Evolutionary conservation across 1,140 invertebrate genomes (phyloP).

Genomic region (Chionoecetes opilio): DNA sequence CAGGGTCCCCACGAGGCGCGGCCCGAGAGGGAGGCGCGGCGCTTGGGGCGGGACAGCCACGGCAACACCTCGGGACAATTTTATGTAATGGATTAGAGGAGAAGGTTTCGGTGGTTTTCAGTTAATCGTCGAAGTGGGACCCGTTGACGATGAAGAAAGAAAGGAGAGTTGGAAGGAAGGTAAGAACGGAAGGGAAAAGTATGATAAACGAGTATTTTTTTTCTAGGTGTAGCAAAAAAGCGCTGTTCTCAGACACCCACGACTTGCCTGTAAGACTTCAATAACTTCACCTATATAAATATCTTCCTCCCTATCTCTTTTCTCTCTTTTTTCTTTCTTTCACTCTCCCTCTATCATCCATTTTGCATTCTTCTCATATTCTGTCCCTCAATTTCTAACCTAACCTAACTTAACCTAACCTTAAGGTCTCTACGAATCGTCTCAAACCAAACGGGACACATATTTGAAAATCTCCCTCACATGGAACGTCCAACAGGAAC

Average conservation of each 20-base stretch:
- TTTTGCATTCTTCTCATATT: no score
- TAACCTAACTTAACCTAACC: no score
- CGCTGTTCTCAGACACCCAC: no score
- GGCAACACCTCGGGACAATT: background rate
- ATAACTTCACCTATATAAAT: no score
- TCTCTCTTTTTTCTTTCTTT: no score
- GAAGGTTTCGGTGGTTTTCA: constrained; percentile 41
- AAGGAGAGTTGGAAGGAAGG: background rate
- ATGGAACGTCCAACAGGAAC: constrained; percentile 37
- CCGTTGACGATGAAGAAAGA: background rate
- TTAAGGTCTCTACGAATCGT: background rate
- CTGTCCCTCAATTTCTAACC: no score
- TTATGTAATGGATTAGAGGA: constrained; percentile 58
- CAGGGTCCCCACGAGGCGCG: constrained; percentile 43
- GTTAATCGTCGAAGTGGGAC: constrained; percentile 34
- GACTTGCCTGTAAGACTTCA: no score
- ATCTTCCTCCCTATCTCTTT: no score
- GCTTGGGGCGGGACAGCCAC: background rate
- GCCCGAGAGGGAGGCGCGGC: constrained; percentile 37
- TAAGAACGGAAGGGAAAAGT: background rate
- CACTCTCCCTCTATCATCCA: no score
- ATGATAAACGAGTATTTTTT: background rate
- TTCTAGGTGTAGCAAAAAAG: no score
- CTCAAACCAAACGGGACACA: background rate
- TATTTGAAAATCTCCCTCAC: constrained; percentile 41